These are phyloP conservation scores for Anastrepha ludens DNA, from an alignment of 1,140 invertebrate species.

Conservation along the genomic window DNA sequence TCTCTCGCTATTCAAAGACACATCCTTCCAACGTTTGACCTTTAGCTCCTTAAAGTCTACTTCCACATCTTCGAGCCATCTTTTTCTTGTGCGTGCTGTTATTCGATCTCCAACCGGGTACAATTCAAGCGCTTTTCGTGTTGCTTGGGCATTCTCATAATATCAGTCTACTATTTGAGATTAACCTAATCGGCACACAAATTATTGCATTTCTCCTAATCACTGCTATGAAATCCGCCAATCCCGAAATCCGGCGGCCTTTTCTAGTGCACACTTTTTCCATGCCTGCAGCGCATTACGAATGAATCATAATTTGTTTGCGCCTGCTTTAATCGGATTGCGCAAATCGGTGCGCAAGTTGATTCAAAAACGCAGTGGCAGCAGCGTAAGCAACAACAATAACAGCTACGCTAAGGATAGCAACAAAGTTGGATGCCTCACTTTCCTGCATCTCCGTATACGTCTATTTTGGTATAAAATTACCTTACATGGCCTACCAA, in stretches of 20 bases:
- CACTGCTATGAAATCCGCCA: neutral
- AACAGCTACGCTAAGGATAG: neutral
- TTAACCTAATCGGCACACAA: too few species aligned
- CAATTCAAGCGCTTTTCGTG: too few species aligned
- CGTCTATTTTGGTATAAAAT: neutral
- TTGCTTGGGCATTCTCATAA: too few species aligned
- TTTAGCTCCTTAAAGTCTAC: too few species aligned
- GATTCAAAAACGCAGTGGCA: neutral
- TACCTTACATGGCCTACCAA: neutral
- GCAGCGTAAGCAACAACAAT: neutral
- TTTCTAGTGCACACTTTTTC: neutral
- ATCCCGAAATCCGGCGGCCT: neutral
- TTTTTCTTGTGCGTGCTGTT: too few species aligned
- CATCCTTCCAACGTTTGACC: too few species aligned
- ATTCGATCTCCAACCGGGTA: too few species aligned
- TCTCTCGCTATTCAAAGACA: too few species aligned
- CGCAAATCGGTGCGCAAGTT: neutral
- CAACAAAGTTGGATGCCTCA: neutral
- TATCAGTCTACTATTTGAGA: too few species aligned
- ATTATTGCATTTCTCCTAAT: neutral
- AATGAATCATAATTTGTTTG: neutral
- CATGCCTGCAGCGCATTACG: too few species aligned
- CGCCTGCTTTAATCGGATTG: conserved; percentile 29
- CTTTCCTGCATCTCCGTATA: neutral
- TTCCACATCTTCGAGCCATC: too few species aligned